Base-by-base conservation (phyloP, 2,888 invertebrate species). In the Troides oblongomaculatus region DNA sequence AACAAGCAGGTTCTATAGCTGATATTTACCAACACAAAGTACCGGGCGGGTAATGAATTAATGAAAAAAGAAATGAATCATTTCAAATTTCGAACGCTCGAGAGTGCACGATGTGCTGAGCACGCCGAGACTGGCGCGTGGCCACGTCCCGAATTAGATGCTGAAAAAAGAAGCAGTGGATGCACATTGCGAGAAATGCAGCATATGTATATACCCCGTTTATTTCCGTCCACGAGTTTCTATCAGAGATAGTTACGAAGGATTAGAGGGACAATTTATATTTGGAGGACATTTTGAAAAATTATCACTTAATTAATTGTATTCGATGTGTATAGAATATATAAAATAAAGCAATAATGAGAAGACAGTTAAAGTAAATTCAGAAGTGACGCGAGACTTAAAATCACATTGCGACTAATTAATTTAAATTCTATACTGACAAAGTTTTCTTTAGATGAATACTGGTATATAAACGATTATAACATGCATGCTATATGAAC, bases 131-230 rank as follows among this genome's bases (percentile, higher is more conserved):
- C 90, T 91, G 90, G 90, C 90, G 84, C 86, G 90, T 84, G 85
- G 85, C 86, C 87, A 86, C 86, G 85, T 87, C 86, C 90, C 85
- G 88, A 91, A 81, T 89, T 92, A 92, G 92, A 92, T 85, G 81
- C 84, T 78, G 81, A 87, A 85, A 85, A 88, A 86, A 86, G 85
- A 85, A 83, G 81, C 79, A 75, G 79, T 78, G 79, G 79, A 81
- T 87, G 90, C 88, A 88, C 87, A 88, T 84, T 83, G 87, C 88
- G 83, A 87, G 89, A 89, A 88, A 90, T 88, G 90, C 90, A 87
- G 80, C 83, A 81, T 80, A 81, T 82, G 83, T 84, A 81, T 46
- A 46, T 84, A 80, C 79, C 53, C 63, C 81, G 79, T 86, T 87
- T 86, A 88, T 85, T 86, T 85, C 84, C 73, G 83, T 80, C 77